A percentile compares a stretch with the other conserved stretches of the same genome.
These are phyloP conservation scores for Cinclus mexicanus DNA, from an alignment of 2,113 vertebrate species.

Conservation along the genomic window DNA sequence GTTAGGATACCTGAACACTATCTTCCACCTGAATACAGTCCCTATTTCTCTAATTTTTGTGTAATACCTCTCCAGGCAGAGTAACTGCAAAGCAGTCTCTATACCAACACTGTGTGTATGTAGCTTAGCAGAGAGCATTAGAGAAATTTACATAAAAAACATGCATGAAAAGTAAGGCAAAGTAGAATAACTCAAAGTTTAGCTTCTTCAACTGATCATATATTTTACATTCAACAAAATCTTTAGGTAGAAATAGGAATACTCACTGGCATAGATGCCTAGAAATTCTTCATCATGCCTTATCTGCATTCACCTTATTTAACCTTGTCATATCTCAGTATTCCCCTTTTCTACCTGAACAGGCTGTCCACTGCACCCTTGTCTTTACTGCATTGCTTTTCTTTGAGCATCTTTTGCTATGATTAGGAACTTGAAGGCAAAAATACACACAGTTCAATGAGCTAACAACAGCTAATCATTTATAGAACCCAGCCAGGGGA, in stretches of 20 bases:
- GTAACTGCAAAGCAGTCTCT: neutral
- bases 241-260: neutral
- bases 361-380: neutral
- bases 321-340: neutral
- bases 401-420: neutral
- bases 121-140: neutral
- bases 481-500: neutral
- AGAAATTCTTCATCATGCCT: neutral
- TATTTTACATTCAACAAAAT: neutral
- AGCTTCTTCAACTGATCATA: neutral
- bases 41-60: neutral
- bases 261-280: accelerated
- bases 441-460: neutral
- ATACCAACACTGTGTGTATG: accelerated
- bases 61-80: neutral
- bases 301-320: neutral
- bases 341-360: neutral
- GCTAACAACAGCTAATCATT: neutral
- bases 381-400: neutral
- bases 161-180: neutral
- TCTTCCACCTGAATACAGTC: neutral
- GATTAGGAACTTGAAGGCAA: neutral
- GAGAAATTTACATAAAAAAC: neutral
- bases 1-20: neutral
- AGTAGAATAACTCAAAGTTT: neutral